Conservation (phyloP, 2,113 vertebrate genomes). For the Sander vitreus region DNA sequence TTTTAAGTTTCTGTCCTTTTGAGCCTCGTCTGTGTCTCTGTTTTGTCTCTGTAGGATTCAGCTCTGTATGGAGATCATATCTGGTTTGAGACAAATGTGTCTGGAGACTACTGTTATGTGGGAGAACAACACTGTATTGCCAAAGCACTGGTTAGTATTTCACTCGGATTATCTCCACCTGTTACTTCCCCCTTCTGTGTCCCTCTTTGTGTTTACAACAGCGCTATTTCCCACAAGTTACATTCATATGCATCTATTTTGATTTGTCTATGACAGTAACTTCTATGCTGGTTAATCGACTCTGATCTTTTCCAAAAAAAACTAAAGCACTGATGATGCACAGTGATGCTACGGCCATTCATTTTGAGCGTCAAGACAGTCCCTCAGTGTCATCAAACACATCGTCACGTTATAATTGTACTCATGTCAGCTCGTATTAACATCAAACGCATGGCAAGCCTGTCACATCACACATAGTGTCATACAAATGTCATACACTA, state of each 20-base stretch:
- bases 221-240: neutral
- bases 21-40: neutral
- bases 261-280: no score
- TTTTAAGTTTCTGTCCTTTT: neutral
- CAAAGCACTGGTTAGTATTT: constrained; percentile 89
- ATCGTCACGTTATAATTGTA: neutral
- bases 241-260: neutral
- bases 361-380: no score
- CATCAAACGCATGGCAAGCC: neutral
- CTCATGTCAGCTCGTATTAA: neutral
- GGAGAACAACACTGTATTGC: constrained; percentile 95
- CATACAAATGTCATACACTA: neutral
- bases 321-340: no score
- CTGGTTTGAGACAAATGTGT: constrained; percentile 96
- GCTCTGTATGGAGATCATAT: constrained; percentile 94
- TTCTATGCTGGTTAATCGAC: no score
- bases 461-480: neutral
- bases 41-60: constrained; percentile 85
- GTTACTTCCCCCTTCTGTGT: no score
- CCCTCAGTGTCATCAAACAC: neutral
- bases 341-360: neutral
- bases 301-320: no score
- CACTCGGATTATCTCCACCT: constrained; percentile 3
- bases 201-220: neutral
- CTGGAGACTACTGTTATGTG: constrained; percentile 96